Conservation (phyloP, 1,140 invertebrate species). For the Schlechtendalia chinensis region DNA sequence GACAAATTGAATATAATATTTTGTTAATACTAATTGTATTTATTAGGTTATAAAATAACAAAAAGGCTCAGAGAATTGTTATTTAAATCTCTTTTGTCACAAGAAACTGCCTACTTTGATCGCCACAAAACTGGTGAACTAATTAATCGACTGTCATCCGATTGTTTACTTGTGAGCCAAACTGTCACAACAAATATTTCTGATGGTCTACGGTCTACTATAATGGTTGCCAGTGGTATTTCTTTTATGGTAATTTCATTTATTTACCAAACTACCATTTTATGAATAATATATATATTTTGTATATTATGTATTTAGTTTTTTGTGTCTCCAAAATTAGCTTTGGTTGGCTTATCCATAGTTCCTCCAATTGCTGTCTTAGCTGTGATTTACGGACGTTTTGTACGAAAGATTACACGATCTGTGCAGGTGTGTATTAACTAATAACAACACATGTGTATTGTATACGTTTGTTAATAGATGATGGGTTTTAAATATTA, state of each 20-base stretch:
- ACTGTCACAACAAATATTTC: constrained; percentile 91
- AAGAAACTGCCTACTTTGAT: constrained; percentile 94
- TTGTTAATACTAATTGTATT: constrained; percentile 18
- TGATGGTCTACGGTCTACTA: constrained; percentile 82
- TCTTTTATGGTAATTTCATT: constrained; percentile 80
- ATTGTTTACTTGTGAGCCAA: constrained; percentile 87
- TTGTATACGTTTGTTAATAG: too few species aligned
- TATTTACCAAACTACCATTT: neutral
- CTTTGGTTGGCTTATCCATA: constrained; percentile 77
- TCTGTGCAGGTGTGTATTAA: constrained; percentile 62
- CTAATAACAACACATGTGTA: neutral
- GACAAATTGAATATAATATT: neutral
- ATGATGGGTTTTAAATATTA: neutral
- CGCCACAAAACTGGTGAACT: constrained; percentile 92
- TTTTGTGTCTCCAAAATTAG: constrained; percentile 86
- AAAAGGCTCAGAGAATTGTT: constrained; percentile 75
- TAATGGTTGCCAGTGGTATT: constrained; percentile 81
- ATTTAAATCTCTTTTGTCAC: constrained; percentile 80
- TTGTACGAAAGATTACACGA: constrained; percentile 80
- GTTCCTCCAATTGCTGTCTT: constrained; percentile 84
- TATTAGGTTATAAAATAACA: constrained; percentile 77
- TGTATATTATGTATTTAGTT: constrained; percentile 63
- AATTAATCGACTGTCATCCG: constrained; percentile 84
- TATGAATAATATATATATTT: constrained; percentile 52
- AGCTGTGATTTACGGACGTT: constrained; percentile 86